A percentile compares a stretch with the other conserved stretches of the same genome.
These are phyloP conservation scores for Nautilus pompilius DNA, from an alignment of 1,140 invertebrate genomes.

Conservation along the genomic window DNA sequence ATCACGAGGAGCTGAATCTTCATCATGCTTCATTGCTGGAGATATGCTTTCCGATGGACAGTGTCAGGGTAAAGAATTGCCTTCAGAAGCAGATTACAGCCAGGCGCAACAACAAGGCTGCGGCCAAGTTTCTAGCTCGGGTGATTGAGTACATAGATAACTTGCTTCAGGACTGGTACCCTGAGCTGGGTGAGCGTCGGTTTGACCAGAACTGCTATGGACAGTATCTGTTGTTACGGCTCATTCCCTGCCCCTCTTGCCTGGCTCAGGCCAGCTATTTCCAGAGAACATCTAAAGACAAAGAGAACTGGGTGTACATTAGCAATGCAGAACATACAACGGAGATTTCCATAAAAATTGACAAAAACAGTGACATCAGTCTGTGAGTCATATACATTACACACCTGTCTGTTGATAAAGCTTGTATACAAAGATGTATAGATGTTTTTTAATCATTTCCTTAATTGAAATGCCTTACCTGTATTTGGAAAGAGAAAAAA, in stretches of 20 bases:
- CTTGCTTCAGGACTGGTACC: conserved; percentile 96
- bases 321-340: too few species aligned
- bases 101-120: conserved; percentile 61
- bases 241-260: conserved; percentile 89
- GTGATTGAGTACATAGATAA: conserved; percentile 97
- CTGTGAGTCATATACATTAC: too few species aligned
- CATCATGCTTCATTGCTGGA: conserved; percentile 79
- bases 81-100: not conserved
- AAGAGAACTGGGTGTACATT: conserved; percentile 48
- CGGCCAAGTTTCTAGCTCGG: conserved; percentile 82
- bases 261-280: conserved; percentile 20
- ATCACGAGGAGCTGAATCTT: conserved; percentile 65
- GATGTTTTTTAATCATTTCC: too few species aligned
- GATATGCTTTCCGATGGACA: conserved; percentile 76
- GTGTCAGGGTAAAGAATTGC: conserved; percentile 65
- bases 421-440: too few species aligned
- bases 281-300: conserved; percentile 9
- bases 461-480: too few species aligned
- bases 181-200: conserved; percentile 80
- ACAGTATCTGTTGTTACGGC: conserved; percentile 87
- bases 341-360: too few species aligned
- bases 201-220: conserved; percentile 98
- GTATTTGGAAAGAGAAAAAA: too few species aligned
- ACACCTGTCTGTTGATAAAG: too few species aligned
- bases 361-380: too few species aligned